These are phyloP conservation scores for Oncopodura yosiiana DNA, from an alignment of 1,140 invertebrate genomes.

Conservation along the genomic window DNA sequence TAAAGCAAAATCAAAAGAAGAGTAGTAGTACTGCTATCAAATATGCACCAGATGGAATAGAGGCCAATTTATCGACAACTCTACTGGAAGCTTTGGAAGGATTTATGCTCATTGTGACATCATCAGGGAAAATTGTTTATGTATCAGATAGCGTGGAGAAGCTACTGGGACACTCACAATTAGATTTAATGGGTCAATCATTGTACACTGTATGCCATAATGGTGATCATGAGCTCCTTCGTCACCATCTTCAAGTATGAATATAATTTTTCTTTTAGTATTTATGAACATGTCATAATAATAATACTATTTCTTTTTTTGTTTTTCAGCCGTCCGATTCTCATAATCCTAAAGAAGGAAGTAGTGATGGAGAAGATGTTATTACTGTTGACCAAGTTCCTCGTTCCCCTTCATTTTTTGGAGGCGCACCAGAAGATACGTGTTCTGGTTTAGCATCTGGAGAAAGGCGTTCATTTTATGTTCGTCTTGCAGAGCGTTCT, in stretches of 20 bases:
- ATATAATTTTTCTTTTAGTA: too few species aligned
- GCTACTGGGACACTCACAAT: slow-evolving; percentile 70
- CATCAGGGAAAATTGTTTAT: slow-evolving; percentile 75
- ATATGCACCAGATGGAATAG: slow-evolving; percentile 22
- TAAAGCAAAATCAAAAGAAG: slow-evolving; percentile 30
- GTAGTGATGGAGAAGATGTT: slow-evolving; percentile 16
- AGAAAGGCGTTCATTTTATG: slow-evolving; percentile 47
- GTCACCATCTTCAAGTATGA: slow-evolving; percentile 35
- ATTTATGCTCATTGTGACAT: slow-evolving; percentile 66
- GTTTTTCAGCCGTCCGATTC: too few species aligned
- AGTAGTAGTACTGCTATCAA: not conserved
- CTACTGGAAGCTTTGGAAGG: slow-evolving; percentile 50
- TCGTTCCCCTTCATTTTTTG: slow-evolving; percentile 33
- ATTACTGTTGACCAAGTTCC: slow-evolving; percentile 28
- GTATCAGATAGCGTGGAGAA: slow-evolving; percentile 72
- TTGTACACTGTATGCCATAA: slow-evolving; percentile 65
- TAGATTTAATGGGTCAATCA: slow-evolving; percentile 73
- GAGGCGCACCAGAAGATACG: slow-evolving; percentile 33
- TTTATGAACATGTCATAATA: too few species aligned
- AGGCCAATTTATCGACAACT: slow-evolving; percentile 33
- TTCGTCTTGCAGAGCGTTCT: slow-evolving; percentile 53
- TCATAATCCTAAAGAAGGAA: too few species aligned
- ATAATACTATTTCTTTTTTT: too few species aligned
- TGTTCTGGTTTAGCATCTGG: slow-evolving; percentile 37
- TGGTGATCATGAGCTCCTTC: slow-evolving; percentile 61